Percentiles rank a stretch among this genome's conserved stretches.
phyloP scores from a whole-genome alignment of 2,888 invertebrate species.

The Cerceris rybyensis region DNA sequence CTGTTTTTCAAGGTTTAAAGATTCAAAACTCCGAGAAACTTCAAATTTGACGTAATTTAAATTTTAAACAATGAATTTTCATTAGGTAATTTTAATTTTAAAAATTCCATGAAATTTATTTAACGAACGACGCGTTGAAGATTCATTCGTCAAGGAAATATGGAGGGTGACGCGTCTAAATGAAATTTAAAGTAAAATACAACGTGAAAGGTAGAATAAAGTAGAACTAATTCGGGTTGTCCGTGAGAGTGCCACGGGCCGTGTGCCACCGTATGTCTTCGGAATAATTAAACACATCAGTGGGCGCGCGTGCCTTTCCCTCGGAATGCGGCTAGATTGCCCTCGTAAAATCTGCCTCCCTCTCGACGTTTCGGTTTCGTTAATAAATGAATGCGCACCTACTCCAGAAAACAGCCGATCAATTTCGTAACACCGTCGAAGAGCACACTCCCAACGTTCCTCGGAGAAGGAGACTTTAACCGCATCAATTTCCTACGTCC shows the following conservation, averaged over 20 bases:
- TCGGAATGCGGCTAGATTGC: slow-evolving; percentile 39
- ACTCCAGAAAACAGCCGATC: slow-evolving; percentile 33
- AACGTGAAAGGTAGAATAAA: slow-evolving; percentile 10
- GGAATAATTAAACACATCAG: slow-evolving; percentile 50
- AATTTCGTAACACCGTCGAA: neutral
- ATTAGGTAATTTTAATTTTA: too few relatives aligned
- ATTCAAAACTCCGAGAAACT: too few relatives aligned
- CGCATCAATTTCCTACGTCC: slow-evolving; percentile 2
- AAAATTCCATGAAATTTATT: neutral
- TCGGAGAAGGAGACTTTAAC: slow-evolving; percentile 1
- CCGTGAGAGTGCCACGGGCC: slow-evolving; percentile 4
- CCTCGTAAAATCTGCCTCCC: slow-evolving; percentile 53
- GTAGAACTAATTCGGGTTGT: slow-evolving; percentile 23
- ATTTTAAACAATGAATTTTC: too few relatives aligned
- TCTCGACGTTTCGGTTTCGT: slow-evolving; percentile 28
- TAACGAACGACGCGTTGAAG: neutral
- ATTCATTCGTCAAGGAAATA: neutral
- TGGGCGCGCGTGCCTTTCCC: slow-evolving; percentile 9
- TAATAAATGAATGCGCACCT: slow-evolving; percentile 40
- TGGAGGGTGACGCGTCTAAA: neutral
- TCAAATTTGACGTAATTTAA: too few relatives aligned
- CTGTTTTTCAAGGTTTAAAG: too few relatives aligned
- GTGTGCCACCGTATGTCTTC: slow-evolving; percentile 34
- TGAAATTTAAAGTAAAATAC: slow-evolving; percentile 1
- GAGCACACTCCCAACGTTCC: neutral